Conservation (phyloP, 2,888 invertebrate species). For the Lepidocyrtinus sp. region DNA sequence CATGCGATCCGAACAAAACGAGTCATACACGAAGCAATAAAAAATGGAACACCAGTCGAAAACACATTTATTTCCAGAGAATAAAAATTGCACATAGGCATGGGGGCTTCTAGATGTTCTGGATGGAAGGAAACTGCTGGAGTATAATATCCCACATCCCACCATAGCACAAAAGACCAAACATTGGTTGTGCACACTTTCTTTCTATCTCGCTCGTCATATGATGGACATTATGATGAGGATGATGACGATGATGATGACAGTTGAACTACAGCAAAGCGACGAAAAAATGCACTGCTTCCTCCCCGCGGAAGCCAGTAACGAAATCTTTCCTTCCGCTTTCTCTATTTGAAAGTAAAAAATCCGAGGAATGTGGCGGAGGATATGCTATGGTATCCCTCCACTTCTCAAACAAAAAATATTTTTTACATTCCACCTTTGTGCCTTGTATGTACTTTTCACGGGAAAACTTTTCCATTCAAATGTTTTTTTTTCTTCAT, state of each 20-base stretch:
- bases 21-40: neutral
- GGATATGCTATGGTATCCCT: no score
- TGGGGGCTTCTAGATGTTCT: no score
- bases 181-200: no score
- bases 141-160: no score
- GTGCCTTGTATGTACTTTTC: neutral
- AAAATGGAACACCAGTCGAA: neutral
- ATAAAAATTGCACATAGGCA: no score
- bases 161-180: no score
- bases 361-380: neutral
- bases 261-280: constrained; percentile 11
- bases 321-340: constrained; percentile 7
- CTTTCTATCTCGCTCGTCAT: no score
- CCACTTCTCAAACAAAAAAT: no score
- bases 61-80: constrained; percentile 1
- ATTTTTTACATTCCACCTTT: no score
- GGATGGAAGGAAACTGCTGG: no score
- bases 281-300: constrained; percentile 11
- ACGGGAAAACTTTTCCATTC: neutral
- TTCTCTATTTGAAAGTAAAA: neutral
- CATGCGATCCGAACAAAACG: neutral
- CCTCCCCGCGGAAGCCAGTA: constrained; percentile 10
- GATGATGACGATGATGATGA: no score
- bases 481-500: neutral
- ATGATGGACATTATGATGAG: constrained; percentile 10